Conservation (phyloP, 2,888 invertebrate genomes). For the Osedax frankpressi region DNA sequence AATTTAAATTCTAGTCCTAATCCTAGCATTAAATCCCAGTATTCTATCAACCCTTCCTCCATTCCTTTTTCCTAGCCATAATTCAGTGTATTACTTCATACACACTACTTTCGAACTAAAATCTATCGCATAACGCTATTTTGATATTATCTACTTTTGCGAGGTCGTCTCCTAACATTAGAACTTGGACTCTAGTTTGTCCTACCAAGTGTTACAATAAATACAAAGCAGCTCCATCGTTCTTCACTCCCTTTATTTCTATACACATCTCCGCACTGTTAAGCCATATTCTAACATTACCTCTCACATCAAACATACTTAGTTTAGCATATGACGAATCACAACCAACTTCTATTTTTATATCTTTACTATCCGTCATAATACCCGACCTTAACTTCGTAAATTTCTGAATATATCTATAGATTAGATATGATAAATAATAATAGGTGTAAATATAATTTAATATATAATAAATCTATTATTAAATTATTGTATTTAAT, state of each 20-base stretch:
- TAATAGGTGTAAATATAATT: not conserved
- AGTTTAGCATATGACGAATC: not conserved
- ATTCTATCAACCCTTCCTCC: not conserved
- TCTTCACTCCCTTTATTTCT: not conserved
- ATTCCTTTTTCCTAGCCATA: not conserved
- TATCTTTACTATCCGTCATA: not conserved
- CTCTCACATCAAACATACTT: not conserved
- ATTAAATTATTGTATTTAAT: not conserved
- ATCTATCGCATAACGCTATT: not conserved
- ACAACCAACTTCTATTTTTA: not conserved
- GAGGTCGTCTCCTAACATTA: not conserved
- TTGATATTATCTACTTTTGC: not conserved
- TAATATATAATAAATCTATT: not conserved
- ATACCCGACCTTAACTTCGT: not conserved
- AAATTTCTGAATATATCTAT: not conserved
- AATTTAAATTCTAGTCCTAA: not conserved
- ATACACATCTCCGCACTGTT: not conserved
- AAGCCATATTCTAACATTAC: not conserved
- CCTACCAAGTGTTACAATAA: not conserved
- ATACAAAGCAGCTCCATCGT: not conserved
- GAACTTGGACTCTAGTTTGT: not conserved
- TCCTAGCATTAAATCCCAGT: not conserved
- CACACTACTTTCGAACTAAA: not conserved
- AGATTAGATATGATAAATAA: not conserved
- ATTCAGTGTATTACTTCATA: not conserved